Conservation (phyloP, 1,140 invertebrate genomes). For the Cydia splendana region DNA sequence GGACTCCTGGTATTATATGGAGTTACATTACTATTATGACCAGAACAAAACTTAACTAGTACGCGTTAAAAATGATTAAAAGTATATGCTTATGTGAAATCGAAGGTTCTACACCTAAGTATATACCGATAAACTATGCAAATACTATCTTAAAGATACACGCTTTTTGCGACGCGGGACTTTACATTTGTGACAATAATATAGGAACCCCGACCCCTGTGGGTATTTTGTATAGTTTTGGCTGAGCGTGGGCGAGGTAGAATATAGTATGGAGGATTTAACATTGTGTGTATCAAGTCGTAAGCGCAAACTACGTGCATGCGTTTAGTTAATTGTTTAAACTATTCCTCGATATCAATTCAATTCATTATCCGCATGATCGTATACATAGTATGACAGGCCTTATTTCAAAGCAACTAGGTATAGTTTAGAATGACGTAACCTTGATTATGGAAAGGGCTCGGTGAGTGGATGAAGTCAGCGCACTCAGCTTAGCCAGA, state of each 20-base stretch:
- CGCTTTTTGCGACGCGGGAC: not conserved
- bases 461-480: not conserved
- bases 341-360: not conserved
- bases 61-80: not conserved
- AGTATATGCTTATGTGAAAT: not conserved
- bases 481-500: not conserved
- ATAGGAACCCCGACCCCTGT: conserved; percentile 1
- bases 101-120: not conserved
- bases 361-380: not conserved
- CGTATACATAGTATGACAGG: not conserved
- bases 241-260: not conserved
- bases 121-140: not conserved
- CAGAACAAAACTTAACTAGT: not conserved
- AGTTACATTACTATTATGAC: not conserved
- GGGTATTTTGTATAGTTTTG: conserved; percentile 2
- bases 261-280: not conserved
- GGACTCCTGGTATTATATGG: not conserved
- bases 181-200: conserved; percentile 2
- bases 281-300: not conserved
- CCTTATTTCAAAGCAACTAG: conserved; percentile 4
- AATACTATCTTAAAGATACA: not conserved
- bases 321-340: not conserved
- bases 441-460: not conserved
- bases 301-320: not conserved
- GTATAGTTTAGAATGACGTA: conserved; percentile 1